Evolutionary conservation across 2,797 vertebrate species (phyloP), one percentile per base, ranked within the genome.

Genomic region (Ispidina lecontei): DNA sequence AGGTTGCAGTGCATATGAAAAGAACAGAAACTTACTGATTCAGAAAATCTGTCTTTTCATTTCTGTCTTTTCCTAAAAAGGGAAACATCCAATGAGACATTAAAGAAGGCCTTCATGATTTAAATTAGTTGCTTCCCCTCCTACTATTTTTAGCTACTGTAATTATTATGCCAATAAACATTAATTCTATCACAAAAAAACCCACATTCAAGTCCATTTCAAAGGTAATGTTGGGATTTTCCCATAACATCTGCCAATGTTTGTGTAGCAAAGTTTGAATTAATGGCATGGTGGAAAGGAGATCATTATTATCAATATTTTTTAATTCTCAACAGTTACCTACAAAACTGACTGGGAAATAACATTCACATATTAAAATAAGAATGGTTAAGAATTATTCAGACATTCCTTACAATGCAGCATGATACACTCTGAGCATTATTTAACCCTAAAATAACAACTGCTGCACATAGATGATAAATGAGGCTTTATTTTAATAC

Each of bases 31-130:
- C 9, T 54, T 59, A 47, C 44, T 83, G 29, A 86, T 62, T 93
- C 35, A 83, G 7, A 72, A 75, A 76, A 56, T 4, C 13, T 69
- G 35, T 52, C 70, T 64, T 49, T 35, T 58, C 28, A 16, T 19
- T 79, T 26, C 47, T 51, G 14, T 6, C 47, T 51, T 67, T 49
- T 75, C 56, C 23, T 43, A 11, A 76, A 49, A 52, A 33, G 28
- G 13, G 33, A 78, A 86, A 49, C 20, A 49, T 65, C 69, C 46
- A 71, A 54, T 35, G n/a, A 31, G 44, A 49, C 46, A 62, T 25
- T n/a, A 78, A 86, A 87, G 64, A n/a, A 65, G 28, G 31, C 49
- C 68, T 65, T 70, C 64, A 39, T 60, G 56, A 90, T 70, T 75
- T 88, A 28, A 41, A 76, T 18, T 54, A 49, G 41, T 67, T 82